phyloP scores from a whole-genome alignment of 2,113 vertebrate genomes.

The Bucco capensis region DNA sequence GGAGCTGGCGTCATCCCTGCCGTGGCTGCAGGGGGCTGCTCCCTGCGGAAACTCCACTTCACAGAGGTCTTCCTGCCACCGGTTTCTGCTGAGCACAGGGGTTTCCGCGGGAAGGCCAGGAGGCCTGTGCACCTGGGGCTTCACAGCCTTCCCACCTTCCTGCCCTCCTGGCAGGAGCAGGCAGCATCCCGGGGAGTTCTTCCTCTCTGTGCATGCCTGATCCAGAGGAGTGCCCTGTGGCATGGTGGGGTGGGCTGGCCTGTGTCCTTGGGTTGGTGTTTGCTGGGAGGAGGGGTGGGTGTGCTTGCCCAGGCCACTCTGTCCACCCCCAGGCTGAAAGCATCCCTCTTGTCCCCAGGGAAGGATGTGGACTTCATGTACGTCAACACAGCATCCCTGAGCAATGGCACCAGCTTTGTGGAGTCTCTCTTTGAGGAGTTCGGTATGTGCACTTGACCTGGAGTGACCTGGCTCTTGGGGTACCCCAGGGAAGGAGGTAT shows the following conservation, averaged over 20 bases:
- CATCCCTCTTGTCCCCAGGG: constrained; percentile 65
- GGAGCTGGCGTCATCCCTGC: background rate
- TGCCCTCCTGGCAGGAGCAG: background rate
- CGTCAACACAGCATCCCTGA: constrained; percentile 88
- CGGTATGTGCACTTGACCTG: constrained; percentile 64
- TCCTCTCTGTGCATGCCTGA: rapidly evolving
- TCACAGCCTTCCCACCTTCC: background rate
- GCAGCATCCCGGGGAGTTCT: background rate
- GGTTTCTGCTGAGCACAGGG: background rate
- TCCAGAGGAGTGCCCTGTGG: rapidly evolving
- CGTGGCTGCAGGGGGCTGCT: background rate
- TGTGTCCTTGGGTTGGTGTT: background rate
- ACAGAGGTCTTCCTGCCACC: constrained; percentile 9
- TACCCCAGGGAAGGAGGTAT: rapidly evolving
- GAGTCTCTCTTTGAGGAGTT: constrained; percentile 97
- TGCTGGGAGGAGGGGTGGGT: background rate
- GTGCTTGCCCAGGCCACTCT: background rate
- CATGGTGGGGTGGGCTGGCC: too few relatives aligned
- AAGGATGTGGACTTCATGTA: constrained; percentile 87
- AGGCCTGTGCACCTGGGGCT: background rate
- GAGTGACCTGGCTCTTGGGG: background rate
- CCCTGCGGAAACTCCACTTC: background rate
- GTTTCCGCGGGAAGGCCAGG: constrained; percentile 24
- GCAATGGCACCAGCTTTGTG: constrained; percentile 96
- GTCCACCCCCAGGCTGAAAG: background rate